Base-by-base conservation (phyloP, 2,888 invertebrate genomes). In the Smittia sp. region DNA sequence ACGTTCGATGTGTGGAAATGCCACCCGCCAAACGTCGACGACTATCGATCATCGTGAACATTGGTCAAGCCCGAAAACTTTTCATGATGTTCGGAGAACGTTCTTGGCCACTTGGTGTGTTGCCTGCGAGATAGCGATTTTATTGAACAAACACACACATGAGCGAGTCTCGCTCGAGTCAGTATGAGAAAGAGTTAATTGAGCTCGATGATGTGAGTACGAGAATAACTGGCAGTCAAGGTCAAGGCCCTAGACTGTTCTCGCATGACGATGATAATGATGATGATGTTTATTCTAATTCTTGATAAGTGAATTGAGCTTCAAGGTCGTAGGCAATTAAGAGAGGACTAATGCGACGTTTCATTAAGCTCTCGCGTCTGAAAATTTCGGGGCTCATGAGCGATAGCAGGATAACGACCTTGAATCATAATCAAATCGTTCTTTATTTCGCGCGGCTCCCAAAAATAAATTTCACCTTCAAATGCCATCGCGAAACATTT, bases 381-480 rank as follows among this genome's bases (percentile, higher is more conserved):
- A 46, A 11, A 46, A 2, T 46, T 11, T 46, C n/a, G 11, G n/a
- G 15, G 15, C 46, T 7, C 15, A 3, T 11, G 15, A 46, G 46
- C 46, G 46, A 38, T 46, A 11, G 11, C 11, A 46, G 46, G 11
- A 58, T 11, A 58, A 18, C 18, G 58, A 58, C 58, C 58, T 20
- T 58, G 58, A 46, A 46, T 46, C 11, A n/a, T 46, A 46, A 46
- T 46, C 46, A 46, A 46, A 46, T n/a, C 15, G 46, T 46, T 46
- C 46, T 46, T 46, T 32, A 32, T 32, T 46, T 46, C 15, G 46
- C 46, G 46, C 46, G 7, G 4, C 18, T 58, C 3, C 22, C 58
- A 20, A 58, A 58, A 58, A 58, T 58, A 58, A 22, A 58, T 11
- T 39, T 67, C 67, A 67, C 67, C 67, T 67, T 67, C 67, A 67